These are phyloP conservation scores for Malurus cyaneus DNA, from an alignment of 2,113 vertebrate species.

Conservation along the genomic window DNA sequence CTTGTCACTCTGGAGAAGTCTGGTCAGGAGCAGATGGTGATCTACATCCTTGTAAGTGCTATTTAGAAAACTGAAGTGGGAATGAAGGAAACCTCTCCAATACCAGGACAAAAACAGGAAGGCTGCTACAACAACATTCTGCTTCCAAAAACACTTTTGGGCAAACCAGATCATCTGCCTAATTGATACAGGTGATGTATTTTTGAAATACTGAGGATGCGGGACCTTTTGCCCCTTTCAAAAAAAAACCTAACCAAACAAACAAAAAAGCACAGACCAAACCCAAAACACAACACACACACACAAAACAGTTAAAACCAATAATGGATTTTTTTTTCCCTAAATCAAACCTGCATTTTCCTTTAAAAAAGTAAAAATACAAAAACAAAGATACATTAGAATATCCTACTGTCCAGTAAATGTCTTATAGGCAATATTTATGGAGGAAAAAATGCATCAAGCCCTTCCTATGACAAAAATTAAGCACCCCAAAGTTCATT, in stretches of 20 bases:
- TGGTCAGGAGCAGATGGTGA: conserved; percentile 3
- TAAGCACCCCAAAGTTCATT: conserved; percentile 31
- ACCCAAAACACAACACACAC: not conserved
- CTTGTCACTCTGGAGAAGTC: not conserved
- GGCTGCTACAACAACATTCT: not conserved
- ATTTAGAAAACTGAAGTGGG: conserved; percentile 46
- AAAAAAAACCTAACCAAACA: not conserved
- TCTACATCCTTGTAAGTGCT: not conserved
- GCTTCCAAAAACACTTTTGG: not conserved
- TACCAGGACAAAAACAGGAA: not conserved
- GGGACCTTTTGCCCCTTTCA: not conserved
- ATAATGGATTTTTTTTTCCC: not conserved
- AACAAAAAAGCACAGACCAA: not conserved
- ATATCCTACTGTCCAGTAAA: conserved; percentile 44
- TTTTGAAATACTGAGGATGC: not conserved
- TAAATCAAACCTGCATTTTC: conserved; percentile 19
- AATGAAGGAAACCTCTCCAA: conserved; percentile 48
- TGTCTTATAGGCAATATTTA: conserved; percentile 48
- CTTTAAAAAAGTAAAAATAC: conserved; percentile 43
- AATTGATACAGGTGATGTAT: not conserved
- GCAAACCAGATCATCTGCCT: not conserved
- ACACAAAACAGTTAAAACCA: not conserved
- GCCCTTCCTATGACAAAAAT: conserved; percentile 1
- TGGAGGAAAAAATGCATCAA: conserved; percentile 23
- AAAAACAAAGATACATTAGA: conserved; percentile 40